A percentile compares a stretch with the other conserved stretches of the same genome.
Evolutionary conservation across 2,888 invertebrate species (phyloP).

Genomic region (Trichogramma evanescens): DNA sequence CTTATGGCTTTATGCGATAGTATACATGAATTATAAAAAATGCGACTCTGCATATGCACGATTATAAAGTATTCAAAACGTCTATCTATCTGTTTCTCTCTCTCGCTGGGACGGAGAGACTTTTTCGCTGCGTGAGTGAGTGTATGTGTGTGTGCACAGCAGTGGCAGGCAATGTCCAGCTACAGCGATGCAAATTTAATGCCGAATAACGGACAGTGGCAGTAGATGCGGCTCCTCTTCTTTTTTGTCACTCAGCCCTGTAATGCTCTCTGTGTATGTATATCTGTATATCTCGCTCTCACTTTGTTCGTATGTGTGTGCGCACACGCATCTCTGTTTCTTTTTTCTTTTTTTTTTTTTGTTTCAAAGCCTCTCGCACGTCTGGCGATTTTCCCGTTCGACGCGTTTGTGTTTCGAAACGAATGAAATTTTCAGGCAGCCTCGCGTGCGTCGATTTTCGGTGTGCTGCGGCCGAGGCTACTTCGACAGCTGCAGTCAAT

Average conservation of each 20-base stretch:
- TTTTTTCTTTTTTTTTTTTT: not conserved
- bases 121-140: not conserved
- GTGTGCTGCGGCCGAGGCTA: conserved; percentile 17
- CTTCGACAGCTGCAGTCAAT: conserved; percentile 22
- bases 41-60: too few relatives aligned
- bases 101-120: not conserved
- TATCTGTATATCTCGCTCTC: too few relatives aligned
- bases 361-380: not conserved
- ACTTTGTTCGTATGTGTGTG: too few relatives aligned
- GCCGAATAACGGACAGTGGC: conserved; percentile 30
- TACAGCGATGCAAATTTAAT: conserved; percentile 37
- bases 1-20: too few relatives aligned
- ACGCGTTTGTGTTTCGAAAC: conserved; percentile 10
- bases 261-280: too few relatives aligned
- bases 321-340: not conserved
- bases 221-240: not conserved
- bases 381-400: not conserved
- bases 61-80: not conserved
- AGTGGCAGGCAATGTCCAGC: too few relatives aligned
- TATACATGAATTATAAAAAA: too few relatives aligned
- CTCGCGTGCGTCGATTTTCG: conserved; percentile 24
- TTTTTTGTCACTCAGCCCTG: not conserved
- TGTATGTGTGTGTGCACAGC: too few relatives aligned
- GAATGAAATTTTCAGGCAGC: conserved; percentile 18
- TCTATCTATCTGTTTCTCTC: conserved; percentile 1